Conservation (phyloP, 2,113 vertebrate genomes). For the Leptobrachium leishanense region DNA sequence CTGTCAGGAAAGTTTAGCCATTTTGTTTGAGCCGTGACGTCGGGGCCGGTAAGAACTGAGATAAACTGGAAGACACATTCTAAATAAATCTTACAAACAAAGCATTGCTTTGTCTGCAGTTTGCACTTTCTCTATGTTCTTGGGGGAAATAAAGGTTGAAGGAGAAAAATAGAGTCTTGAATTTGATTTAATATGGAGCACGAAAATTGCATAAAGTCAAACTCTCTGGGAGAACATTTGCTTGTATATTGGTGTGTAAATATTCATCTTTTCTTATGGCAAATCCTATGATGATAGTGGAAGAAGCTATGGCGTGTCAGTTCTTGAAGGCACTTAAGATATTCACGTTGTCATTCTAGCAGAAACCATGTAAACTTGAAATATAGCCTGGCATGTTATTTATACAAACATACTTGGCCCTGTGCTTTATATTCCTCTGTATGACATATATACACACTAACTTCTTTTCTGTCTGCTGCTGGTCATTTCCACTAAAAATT, state of each 20-base stretch:
- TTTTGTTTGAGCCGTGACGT: slow-evolving; percentile 46
- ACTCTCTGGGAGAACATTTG: slow-evolving; percentile 50
- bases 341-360: slow-evolving; percentile 37
- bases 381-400: slow-evolving; percentile 30
- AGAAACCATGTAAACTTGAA: slow-evolving; percentile 37
- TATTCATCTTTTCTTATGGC: slow-evolving; percentile 50
- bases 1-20: slow-evolving; percentile 48
- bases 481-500: neutral
- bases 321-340: slow-evolving; percentile 42
- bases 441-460: slow-evolving; percentile 30
- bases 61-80: slow-evolving; percentile 46
- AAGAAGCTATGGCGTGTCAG: slow-evolving; percentile 41
- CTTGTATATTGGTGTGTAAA: slow-evolving; percentile 51
- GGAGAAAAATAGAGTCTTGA: slow-evolving; percentile 51
- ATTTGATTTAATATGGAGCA: slow-evolving; percentile 51
- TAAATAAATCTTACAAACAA: slow-evolving; percentile 50
- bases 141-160: slow-evolving; percentile 51
- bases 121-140: slow-evolving; percentile 46
- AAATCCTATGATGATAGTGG: slow-evolving; percentile 43
- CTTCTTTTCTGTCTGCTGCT: slow-evolving; percentile 11
- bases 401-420: slow-evolving; percentile 36
- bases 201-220: slow-evolving; percentile 51
- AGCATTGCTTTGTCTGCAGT: slow-evolving; percentile 49
- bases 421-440: slow-evolving; percentile 19
- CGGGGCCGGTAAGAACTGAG: slow-evolving; percentile 30